Evolutionary conservation across 1,140 invertebrate genomes (phyloP), one percentile per base, ranked within the genome.

Genomic region (Drosophila pectinifera): DNA sequence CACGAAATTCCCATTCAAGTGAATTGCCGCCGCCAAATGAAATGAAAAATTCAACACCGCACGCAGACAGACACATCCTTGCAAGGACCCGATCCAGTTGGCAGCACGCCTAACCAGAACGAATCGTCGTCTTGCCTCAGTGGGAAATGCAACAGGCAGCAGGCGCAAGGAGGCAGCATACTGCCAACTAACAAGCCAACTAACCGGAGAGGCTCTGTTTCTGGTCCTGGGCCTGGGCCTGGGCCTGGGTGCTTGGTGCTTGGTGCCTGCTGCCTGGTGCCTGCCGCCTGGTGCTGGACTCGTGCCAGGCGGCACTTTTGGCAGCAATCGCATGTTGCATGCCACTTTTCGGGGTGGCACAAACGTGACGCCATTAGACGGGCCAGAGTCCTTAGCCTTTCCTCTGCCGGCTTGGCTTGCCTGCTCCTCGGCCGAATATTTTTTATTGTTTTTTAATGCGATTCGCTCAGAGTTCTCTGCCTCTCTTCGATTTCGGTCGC

Each of bases 271-370:
- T 18, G 6, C 36, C 16, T 62, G 43, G 26, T 63, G 36, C 42
- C 26, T 51, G 42, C 53, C 63, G 62, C 53, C 70, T 54, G 62
- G 49, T 69, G 28, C 74, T 88, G 83, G 84, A 83, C 75, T 83
- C 53, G 84, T 89, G 84, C 84, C 84, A 89, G 84, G 80, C 84
- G 73, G 84, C 84, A 88, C 84, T 89, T 88, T 91, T 91, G 88
- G 88, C 88, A 91, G 88, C 88, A 91, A 91, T 91, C 88, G 88
- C 88, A 91, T 91, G 88, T 91, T 91, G 88, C 88, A 91, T 91
- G 88, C 88, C 88, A 91, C 85, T 90, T 84, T 82, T 78, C 62
- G 57, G 64, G 65, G 69, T 78, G 84, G 84, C 77, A 82, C 80
- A 89, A 89, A 88, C 83, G 83, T 88, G 83, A 88, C 80, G 84